These are phyloP conservation scores for Gisinianus flammeolus DNA, from an alignment of 2,888 invertebrate genomes.

Conservation along the genomic window DNA sequence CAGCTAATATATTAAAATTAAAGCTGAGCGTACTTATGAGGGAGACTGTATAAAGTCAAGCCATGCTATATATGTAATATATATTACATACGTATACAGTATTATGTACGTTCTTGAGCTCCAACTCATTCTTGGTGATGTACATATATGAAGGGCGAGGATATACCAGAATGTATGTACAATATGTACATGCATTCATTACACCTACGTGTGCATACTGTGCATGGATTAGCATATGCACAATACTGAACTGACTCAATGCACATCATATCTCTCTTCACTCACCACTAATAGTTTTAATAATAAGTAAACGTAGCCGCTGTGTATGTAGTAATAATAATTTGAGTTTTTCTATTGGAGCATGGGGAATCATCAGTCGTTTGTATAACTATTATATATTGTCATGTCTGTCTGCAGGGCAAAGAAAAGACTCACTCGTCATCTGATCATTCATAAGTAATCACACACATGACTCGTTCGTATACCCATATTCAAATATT, in stretches of 20 bases:
- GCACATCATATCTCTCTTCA: not conserved
- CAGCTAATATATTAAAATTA: no score
- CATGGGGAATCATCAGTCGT: not conserved
- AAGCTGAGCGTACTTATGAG: no score
- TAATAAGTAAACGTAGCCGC: slow-evolving; percentile 14
- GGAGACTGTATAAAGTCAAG: no score
- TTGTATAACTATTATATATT: not conserved
- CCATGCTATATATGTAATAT: no score
- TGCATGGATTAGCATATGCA: slow-evolving; percentile 27
- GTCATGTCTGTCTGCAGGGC: not conserved
- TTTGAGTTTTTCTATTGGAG: not conserved
- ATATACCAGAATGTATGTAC: no score
- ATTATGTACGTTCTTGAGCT: no score
- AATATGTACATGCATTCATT: slow-evolving; percentile 21
- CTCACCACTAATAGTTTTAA: slow-evolving; percentile 17
- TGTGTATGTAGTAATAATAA: no score
- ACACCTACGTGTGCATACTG: slow-evolving; percentile 26
- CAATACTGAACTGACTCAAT: slow-evolving; percentile 18
- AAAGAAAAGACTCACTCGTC: not conserved
- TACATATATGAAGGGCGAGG: no score
- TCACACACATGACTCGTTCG: no score
- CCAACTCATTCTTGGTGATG: no score
- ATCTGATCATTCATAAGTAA: not conserved
- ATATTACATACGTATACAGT: no score
- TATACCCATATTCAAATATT: no score